Conservation (phyloP, 2,797 vertebrate genomes). For the Sebastes hubbsi region DNA sequence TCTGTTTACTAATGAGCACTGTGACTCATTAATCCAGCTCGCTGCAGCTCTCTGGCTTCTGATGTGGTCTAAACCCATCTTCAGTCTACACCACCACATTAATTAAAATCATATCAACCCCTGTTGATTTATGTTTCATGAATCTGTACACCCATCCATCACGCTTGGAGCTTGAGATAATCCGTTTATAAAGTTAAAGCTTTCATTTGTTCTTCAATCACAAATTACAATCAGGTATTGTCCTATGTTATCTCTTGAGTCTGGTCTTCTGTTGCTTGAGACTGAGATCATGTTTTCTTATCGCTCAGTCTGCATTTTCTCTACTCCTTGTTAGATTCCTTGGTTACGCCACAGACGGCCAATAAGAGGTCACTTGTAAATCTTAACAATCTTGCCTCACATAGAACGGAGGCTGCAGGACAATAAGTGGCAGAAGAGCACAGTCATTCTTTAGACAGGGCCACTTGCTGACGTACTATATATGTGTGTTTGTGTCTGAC, state of each 20-base stretch:
- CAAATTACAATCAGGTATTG: background rate
- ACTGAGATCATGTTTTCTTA: constrained; percentile 43
- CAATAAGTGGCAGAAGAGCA: constrained; percentile 60
- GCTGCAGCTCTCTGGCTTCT: constrained; percentile 24
- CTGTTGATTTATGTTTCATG: background rate
- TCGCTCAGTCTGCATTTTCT: constrained; percentile 31
- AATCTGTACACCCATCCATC: background rate
- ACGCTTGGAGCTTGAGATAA: background rate
- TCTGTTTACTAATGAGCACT: constrained; percentile 57
- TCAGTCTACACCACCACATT: background rate
- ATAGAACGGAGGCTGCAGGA: constrained; percentile 40
- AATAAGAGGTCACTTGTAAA: constrained; percentile 75
- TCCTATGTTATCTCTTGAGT: background rate
- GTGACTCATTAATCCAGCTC: constrained; percentile 55
- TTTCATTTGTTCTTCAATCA: background rate
- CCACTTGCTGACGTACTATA: constrained; percentile 21
- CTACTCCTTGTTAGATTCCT: constrained; percentile 32
- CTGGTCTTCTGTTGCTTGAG: background rate
- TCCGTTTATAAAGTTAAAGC: background rate
- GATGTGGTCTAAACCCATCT: background rate
- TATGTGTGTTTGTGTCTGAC: background rate
- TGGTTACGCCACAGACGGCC: constrained; percentile 22
- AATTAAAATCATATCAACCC: background rate
- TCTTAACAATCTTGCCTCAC: constrained; percentile 65
- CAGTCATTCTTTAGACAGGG: constrained; percentile 42